A percentile compares a stretch with the other conserved stretches of the same genome.
These are phyloP conservation scores for Polietes domitor DNA, from an alignment of 2,888 invertebrate genomes.

Conservation along the genomic window DNA sequence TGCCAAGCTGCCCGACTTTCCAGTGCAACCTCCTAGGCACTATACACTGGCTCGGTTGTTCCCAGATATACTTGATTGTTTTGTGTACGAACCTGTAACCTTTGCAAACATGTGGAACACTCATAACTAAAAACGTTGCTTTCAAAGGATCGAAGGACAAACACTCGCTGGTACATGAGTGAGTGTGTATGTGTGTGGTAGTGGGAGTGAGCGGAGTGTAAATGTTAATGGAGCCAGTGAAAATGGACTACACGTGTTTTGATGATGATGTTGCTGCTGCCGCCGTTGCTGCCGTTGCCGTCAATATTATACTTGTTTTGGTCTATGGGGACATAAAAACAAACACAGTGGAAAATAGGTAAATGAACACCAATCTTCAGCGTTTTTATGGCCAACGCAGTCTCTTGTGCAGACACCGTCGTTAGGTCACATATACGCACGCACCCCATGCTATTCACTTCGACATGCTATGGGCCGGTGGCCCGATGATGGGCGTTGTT, in stretches of 20 bases:
- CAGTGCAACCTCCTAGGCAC: background rate
- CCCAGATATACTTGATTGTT: background rate
- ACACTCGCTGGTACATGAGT: background rate
- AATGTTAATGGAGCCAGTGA: slow-evolving; percentile 28
- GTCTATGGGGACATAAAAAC: slow-evolving; percentile 57
- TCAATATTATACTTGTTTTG: slow-evolving; percentile 37
- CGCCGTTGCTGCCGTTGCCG: slow-evolving; percentile 25
- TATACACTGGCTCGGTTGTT: background rate
- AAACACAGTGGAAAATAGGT: slow-evolving; percentile 61
- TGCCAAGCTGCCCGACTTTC: background rate
- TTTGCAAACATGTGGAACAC: slow-evolving; percentile 22
- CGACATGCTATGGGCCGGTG: background rate
- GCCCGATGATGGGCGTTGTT: background rate
- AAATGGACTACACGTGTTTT: slow-evolving; percentile 60
- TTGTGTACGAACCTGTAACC: slow-evolving; percentile 17
- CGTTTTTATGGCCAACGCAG: slow-evolving; percentile 39
- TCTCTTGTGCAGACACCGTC: slow-evolving; percentile 30
- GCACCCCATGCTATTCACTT: background rate
- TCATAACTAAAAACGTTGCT: slow-evolving; percentile 1
- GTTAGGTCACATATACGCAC: background rate
- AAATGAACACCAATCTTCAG: slow-evolving; percentile 57
- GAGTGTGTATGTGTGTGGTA: too few relatives aligned
- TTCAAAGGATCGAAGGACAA: background rate
- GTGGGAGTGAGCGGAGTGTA: background rate
- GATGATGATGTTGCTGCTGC: slow-evolving; percentile 44